Base-by-base conservation (phyloP, 1,140 invertebrate species). In the Drosophila parabipectinata region DNA sequence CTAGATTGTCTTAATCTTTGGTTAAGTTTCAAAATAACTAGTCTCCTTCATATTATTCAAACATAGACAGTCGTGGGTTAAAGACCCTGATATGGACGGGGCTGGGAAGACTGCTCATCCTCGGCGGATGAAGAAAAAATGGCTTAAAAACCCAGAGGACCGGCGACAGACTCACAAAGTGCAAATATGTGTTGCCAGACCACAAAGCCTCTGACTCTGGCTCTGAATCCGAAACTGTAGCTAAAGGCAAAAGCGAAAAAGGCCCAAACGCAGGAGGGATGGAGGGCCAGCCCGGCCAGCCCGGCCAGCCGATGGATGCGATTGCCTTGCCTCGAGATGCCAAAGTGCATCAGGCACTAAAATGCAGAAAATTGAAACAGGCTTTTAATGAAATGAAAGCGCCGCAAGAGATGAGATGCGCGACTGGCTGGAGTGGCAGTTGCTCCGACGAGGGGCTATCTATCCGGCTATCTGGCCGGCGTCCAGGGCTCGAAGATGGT, bases 331-430 rank as follows among this genome's bases (percentile, higher is more conserved):
- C 41, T 66, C 64, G 63, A 83, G 72, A 88, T 91, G 90, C 90
- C 89, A 91, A 91, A 91, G 84, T 90, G 89, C 90, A 91, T 91
- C 89, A 87, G 73, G 60, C 89, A 87, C 56, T 90, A 91, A 91
- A 90, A 84, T 77, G 81, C 84, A 91, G 84, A 91, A 91, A 91
- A 91, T 91, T 87, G 83, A 91, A 91, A 91, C 88, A 78, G 89
- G 89, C 89, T 91, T 90, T 89, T 89, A 91, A 90, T 80, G 77
- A 84, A 85, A 84, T 62, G 77, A 80, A 84, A 84, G 76, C 80
- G 76, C 80, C 71, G 80, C 80, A 2, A 76, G 72, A 76, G 54
- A 75, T 75, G 72, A 62, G 59, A 74, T 61, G 55, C 53, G 66
- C 56, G 55, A 24, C 14, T 30, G 68, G 39, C 7, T 21, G 37